Evolutionary conservation across 2,113 vertebrate species (phyloP).

Genomic region (Pimephales promelas): DNA sequence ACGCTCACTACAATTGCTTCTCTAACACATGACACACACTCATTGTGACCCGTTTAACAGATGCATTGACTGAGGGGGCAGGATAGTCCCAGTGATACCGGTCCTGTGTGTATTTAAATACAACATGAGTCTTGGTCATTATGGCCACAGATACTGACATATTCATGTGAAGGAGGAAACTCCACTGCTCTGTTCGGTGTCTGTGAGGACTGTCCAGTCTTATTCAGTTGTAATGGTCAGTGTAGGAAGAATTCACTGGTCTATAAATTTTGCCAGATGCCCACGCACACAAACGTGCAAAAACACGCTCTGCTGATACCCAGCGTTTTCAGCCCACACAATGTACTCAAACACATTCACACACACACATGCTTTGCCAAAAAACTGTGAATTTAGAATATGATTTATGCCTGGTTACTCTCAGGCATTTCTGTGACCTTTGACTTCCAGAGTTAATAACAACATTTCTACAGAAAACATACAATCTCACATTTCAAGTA

Average conservation of each 20-base stretch:
- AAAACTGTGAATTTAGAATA: not conserved
- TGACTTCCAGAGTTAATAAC: not conserved
- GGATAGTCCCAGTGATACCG: too few relatives aligned
- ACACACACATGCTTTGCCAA: not conserved
- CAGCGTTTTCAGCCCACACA: conserved; percentile 47
- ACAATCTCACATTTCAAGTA: not conserved
- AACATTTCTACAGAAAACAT: not conserved
- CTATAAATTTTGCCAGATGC: not conserved
- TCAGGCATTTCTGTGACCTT: not conserved
- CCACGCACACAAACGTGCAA: not conserved
- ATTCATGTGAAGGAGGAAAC: not conserved
- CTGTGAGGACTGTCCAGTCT: not conserved
- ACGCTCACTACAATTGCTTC: too few relatives aligned
- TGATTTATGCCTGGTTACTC: not conserved
- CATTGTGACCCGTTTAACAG: too few relatives aligned
- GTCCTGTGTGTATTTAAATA: too few relatives aligned
- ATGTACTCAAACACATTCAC: conserved; percentile 42
- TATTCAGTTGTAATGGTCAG: conserved; percentile 19
- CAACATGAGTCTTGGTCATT: too few relatives aligned
- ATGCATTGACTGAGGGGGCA: too few relatives aligned
- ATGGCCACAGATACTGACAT: not conserved
- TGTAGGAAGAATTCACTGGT: not conserved
- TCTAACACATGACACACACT: too few relatives aligned
- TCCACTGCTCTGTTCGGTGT: not conserved
- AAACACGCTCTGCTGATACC: conserved; percentile 12